Evolutionary conservation across 2,797 vertebrate species (phyloP).

Genomic region (Cetoscarus ocellatus): DNA sequence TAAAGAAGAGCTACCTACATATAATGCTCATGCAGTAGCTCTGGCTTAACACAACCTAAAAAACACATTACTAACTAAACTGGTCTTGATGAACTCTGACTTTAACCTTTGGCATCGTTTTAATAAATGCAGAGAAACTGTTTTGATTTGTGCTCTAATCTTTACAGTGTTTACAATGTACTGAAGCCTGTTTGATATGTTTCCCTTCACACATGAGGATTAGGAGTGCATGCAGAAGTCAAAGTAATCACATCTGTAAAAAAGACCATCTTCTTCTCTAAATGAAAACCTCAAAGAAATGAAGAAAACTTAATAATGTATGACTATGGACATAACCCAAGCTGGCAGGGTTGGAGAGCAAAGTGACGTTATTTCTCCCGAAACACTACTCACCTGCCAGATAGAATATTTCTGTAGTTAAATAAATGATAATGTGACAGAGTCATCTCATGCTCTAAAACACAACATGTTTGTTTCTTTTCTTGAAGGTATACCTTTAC

Average conservation of each 20-base stretch:
- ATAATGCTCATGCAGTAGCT: neutral
- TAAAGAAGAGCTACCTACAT: conserved; percentile 26
- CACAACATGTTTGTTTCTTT: conserved; percentile 32
- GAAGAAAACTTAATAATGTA: conserved; percentile 32
- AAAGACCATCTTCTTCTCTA: conserved; percentile 18
- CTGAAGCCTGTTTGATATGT: neutral
- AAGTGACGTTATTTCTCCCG: conserved; percentile 74
- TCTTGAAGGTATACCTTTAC: conserved; percentile 27
- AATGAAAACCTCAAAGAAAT: conserved; percentile 37
- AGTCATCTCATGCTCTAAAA: conserved; percentile 52
- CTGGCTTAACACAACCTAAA: conserved; percentile 1
- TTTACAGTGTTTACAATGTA: too few relatives aligned
- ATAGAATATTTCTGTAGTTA: conserved; percentile 88
- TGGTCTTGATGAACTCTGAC: neutral
- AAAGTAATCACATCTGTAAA: conserved; percentile 25
- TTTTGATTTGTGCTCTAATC: neutral
- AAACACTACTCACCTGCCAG: conserved; percentile 89
- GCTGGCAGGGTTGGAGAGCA: conserved; percentile 68
- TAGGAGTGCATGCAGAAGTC: conserved; percentile 44
- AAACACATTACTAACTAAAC: conserved; percentile 9
- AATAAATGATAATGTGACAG: conserved; percentile 83
- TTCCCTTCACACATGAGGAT: neutral
- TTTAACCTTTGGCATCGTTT: too few relatives aligned
- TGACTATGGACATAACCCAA: conserved; percentile 71
- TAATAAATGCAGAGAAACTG: neutral